A percentile compares a stretch with the other conserved stretches of the same genome.
These are phyloP conservation scores for Crepidodera aurea DNA, from an alignment of 2,888 invertebrate species.

Conservation along the genomic window DNA sequence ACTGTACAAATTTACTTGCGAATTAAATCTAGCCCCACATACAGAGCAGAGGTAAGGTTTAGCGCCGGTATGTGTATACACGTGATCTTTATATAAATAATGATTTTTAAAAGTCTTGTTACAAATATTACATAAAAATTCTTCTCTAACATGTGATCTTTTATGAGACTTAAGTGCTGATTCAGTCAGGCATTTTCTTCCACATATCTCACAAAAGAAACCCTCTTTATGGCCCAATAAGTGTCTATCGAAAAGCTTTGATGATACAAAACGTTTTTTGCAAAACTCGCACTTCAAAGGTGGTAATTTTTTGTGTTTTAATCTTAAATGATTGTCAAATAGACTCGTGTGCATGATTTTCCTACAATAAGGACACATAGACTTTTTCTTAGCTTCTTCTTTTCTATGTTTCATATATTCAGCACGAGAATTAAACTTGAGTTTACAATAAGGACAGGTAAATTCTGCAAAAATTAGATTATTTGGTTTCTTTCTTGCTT, in stretches of 20 bases:
- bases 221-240: not conserved
- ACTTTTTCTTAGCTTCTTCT: not conserved
- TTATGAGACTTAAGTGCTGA: not conserved
- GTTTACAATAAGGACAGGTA: not conserved
- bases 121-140: conserved; percentile 25
- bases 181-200: not conserved
- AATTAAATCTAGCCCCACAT: conserved; percentile 52
- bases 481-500: not conserved
- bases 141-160: not conserved
- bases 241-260: not conserved
- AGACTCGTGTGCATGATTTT: not conserved
- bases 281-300: not conserved
- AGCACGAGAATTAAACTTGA: not conserved
- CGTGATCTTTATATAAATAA: conserved; percentile 35
- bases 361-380: not conserved
- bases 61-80: conserved; percentile 36
- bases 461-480: not conserved
- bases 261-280: not conserved
- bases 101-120: conserved; percentile 35
- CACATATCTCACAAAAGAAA: not conserved
- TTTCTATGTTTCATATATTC: not conserved
- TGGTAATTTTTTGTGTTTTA: not conserved
- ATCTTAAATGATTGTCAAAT: not conserved
- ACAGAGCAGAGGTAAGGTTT: conserved; percentile 38
- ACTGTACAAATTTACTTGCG: not conserved